A percentile compares a stretch with the other conserved stretches of the same genome.
Conservation (phyloP, 2,888 invertebrate species). For the Athrips mouffetella region DNA sequence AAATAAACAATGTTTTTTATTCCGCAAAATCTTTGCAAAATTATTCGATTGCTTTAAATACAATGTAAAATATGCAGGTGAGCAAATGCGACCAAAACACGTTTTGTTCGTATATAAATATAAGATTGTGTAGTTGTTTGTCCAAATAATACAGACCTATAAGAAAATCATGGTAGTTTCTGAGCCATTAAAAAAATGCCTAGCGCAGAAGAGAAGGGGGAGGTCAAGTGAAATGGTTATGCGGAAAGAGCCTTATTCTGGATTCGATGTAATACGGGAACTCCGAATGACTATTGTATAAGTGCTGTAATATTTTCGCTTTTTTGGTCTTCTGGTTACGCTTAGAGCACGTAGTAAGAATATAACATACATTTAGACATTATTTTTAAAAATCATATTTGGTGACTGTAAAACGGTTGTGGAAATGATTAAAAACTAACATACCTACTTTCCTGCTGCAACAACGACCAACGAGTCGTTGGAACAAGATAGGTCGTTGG, state of each 20-base stretch:
- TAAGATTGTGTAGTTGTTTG: neutral
- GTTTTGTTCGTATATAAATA: neutral
- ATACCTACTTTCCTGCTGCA: too few species aligned
- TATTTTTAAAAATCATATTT: too few species aligned
- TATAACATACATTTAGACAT: too few species aligned
- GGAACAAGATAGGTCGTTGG: too few species aligned
- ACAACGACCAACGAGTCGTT: too few species aligned
- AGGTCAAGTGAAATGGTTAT: neutral
- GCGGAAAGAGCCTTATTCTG: constrained; percentile 4
- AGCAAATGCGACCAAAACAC: neutral
- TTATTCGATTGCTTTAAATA: neutral
- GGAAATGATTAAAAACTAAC: too few species aligned
- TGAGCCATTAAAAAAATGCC: neutral
- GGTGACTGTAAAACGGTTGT: too few species aligned
- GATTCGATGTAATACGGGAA: too few species aligned
- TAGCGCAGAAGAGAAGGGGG: neutral
- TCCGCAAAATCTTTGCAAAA: neutral
- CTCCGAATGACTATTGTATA: too few species aligned
- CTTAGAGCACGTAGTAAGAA: too few species aligned
- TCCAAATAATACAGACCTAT: neutral
- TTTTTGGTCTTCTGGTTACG: too few species aligned
- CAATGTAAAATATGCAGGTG: constrained; percentile 2
- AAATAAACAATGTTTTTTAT: neutral
- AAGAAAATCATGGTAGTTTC: neutral
- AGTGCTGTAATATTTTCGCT: too few species aligned